A percentile compares a stretch with the other conserved stretches of the same genome.
These are phyloP conservation scores for Apamea monoglypha DNA, from an alignment of 2,888 invertebrate genomes.

Conservation along the genomic window DNA sequence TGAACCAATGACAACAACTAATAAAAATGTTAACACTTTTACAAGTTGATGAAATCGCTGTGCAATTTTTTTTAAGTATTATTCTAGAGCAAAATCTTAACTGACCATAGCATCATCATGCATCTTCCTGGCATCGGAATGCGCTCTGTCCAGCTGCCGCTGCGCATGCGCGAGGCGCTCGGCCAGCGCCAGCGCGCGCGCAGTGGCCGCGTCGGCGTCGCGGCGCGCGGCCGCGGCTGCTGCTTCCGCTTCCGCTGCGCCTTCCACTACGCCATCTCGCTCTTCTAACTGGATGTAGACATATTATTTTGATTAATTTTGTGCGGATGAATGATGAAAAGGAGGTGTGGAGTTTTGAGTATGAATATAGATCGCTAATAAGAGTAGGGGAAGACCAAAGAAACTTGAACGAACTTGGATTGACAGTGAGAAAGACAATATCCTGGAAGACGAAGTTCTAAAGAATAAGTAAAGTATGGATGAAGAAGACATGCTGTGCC, in stretches of 20 bases:
- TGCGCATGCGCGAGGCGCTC: conserved; percentile 87
- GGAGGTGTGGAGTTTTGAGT: neutral
- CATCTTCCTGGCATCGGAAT: conserved; percentile 82
- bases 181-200: conserved; percentile 82
- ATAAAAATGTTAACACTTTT: neutral
- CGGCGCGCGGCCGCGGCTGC: conserved; percentile 83
- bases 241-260: conserved; percentile 79
- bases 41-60: neutral
- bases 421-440: too few species aligned
- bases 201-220: conserved; percentile 82
- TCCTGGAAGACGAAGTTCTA: too few species aligned
- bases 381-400: neutral
- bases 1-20: neutral
- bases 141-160: conserved; percentile 87
- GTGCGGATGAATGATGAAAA: neutral
- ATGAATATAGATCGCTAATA: neutral
- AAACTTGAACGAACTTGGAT: too few species aligned
- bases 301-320: neutral
- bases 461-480: too few species aligned
- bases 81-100: neutral
- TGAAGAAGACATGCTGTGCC: too few species aligned
- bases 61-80: neutral
- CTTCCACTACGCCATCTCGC: conserved; percentile 80
- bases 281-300: conserved; percentile 67
- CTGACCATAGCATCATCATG: conserved; percentile 82